Percentiles rank a stretch among this genome's conserved stretches.
phyloP scores from a whole-genome alignment of 2,888 invertebrate species.

The Xestia xanthographa region DNA sequence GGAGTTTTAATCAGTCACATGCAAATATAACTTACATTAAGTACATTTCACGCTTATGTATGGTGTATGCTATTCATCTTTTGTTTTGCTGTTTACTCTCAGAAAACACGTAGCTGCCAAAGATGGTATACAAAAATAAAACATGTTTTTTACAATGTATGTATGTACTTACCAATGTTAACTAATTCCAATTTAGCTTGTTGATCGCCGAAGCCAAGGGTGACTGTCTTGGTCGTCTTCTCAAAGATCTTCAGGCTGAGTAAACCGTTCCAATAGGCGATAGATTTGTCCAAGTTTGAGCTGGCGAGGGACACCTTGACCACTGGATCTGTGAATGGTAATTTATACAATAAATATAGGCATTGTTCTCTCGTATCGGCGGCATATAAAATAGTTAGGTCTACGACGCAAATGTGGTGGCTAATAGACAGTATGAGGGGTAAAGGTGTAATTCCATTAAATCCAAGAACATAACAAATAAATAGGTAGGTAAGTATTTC shows the following conservation, averaged over 20 bases:
- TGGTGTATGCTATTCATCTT: constrained; percentile 8
- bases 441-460: background rate
- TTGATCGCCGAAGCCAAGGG: constrained; percentile 93
- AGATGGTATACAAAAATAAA: background rate
- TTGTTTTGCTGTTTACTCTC: constrained; percentile 16
- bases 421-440: background rate
- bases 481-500: background rate
- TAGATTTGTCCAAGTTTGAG: constrained; percentile 93
- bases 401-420: background rate
- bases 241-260: constrained; percentile 93
- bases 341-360: constrained; percentile 1
- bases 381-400: background rate
- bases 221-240: constrained; percentile 90
- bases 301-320: constrained; percentile 94
- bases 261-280: constrained; percentile 96
- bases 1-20: constrained; percentile 28
- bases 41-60: background rate
- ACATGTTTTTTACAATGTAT: background rate
- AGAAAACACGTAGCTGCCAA: constrained; percentile 19
- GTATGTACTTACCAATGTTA: constrained; percentile 92
- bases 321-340: constrained; percentile 92
- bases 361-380: constrained; percentile 1
- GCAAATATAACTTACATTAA: background rate
- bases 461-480: background rate
- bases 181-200: constrained; percentile 95